phyloP scores from a whole-genome alignment of 2,113 vertebrate genomes.

The Nansenia antarctica region DNA sequence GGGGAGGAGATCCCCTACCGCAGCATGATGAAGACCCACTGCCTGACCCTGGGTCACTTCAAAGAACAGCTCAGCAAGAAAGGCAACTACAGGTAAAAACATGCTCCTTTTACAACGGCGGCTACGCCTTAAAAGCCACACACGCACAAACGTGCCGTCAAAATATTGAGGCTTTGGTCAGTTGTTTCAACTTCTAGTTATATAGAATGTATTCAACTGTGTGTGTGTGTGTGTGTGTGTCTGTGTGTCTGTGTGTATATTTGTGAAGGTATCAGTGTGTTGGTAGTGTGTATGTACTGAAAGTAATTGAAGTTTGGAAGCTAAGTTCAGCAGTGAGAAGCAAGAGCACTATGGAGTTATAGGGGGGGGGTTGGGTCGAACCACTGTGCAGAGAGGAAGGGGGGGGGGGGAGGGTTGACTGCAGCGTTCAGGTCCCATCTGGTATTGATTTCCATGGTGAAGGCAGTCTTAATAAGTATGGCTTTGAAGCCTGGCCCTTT shows the following conservation, averaged over 20 bases:
- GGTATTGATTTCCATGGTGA: conserved; percentile 88
- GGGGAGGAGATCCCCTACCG: conserved; percentile 98
- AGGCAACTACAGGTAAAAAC: conserved; percentile 94
- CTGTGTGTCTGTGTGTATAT: conserved; percentile 21
- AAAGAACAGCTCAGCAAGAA: conserved; percentile 99
- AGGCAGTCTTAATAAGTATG: conserved; percentile 91
- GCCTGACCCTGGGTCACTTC: conserved; percentile 96
- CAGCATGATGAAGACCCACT: conserved; percentile 93
- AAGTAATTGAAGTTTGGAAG: conserved; percentile 27
- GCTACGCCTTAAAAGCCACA: not conserved
- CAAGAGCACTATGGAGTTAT: conserved; percentile 25
- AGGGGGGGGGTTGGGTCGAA: conserved; percentile 55
- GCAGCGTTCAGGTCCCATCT: conserved; percentile 83
- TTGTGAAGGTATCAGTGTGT: no score
- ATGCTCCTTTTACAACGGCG: no score
- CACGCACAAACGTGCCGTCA: not conserved
- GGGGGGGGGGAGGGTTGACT: conserved; percentile 58
- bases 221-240: not conserved
- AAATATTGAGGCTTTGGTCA: no score
- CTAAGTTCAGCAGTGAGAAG: not conserved
- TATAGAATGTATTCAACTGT: no score
- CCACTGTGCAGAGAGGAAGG: conserved; percentile 55
- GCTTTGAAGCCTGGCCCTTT: conserved; percentile 91
- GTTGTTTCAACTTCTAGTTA: no score
- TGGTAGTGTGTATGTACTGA: conserved; percentile 28